Percentiles rank a stretch among this genome's conserved stretches.
These are phyloP conservation scores for Bubo scandiacus DNA, from an alignment of 2,113 vertebrate genomes.

Conservation along the genomic window DNA sequence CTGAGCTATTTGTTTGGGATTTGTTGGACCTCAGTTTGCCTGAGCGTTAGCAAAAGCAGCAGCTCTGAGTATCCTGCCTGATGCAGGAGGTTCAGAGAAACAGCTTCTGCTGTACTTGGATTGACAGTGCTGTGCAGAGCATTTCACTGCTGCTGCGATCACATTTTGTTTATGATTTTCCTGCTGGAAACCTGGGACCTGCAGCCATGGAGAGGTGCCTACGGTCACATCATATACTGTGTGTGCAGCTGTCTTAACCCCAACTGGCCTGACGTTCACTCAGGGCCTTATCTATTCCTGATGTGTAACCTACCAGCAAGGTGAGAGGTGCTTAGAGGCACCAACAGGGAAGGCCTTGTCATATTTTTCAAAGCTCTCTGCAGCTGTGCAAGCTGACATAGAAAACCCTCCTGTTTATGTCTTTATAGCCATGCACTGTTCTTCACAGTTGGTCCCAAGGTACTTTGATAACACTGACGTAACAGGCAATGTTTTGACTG, in stretches of 20 bases:
- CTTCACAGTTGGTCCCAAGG: neutral
- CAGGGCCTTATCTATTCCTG: neutral
- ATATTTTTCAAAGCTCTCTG: neutral
- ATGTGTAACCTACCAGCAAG: neutral
- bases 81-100: neutral
- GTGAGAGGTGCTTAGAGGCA: neutral
- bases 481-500: neutral
- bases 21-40: neutral
- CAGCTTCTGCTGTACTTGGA: neutral
- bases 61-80: neutral
- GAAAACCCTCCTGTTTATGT: neutral
- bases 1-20: neutral
- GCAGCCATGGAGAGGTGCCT: neutral
- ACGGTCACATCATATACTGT: rapidly evolving
- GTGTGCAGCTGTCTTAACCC: neutral
- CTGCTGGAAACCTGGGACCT: neutral
- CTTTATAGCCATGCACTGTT: neutral
- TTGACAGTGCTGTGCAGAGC: neutral
- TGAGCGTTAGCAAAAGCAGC: neutral
- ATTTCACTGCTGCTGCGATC: neutral
- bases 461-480: neutral
- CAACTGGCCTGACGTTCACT: rapidly evolving
- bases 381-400: neutral
- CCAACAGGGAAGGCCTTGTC: neutral
- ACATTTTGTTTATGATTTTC: neutral